phyloP scores from a whole-genome alignment of 2,113 vertebrate species.

The human region DNA sequence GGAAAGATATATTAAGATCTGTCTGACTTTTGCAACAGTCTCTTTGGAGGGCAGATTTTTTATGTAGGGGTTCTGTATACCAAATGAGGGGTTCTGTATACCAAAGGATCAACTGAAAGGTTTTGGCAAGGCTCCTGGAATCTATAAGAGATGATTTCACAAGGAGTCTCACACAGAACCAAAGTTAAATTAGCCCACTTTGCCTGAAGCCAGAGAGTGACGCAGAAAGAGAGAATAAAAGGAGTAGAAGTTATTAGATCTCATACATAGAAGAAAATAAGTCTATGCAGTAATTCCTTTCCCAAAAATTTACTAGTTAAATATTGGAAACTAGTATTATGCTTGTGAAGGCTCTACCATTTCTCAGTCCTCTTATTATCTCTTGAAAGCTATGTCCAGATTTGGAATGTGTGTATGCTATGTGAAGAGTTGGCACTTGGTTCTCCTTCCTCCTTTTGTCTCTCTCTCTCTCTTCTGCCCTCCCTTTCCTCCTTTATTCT shows the following conservation, averaged over 20 bases:
- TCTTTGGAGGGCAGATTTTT: not conserved
- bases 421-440: not conserved
- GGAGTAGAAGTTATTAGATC: not conserved
- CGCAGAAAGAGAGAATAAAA: not conserved
- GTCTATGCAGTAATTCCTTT: not conserved
- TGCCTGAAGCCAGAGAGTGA: not conserved
- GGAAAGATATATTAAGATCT: not conserved
- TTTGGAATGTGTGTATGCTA: not conserved
- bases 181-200: slow-evolving; percentile 10
- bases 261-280: not conserved
- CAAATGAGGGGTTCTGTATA: not conserved
- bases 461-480: not conserved
- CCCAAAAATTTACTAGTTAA: not conserved
- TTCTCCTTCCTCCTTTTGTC: not conserved
- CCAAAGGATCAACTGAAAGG: not conserved
- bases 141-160: not conserved
- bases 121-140: not conserved
- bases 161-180: not conserved
- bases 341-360: not conserved
- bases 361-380: not conserved
- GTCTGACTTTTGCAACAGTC: not conserved
- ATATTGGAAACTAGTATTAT: not conserved
- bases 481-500: fast-evolving
- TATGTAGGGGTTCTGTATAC: not conserved
- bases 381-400: not conserved